Evolutionary conservation across 2,113 vertebrate genomes (phyloP).

Genomic region (Choloepus hoffmanni): DNA sequence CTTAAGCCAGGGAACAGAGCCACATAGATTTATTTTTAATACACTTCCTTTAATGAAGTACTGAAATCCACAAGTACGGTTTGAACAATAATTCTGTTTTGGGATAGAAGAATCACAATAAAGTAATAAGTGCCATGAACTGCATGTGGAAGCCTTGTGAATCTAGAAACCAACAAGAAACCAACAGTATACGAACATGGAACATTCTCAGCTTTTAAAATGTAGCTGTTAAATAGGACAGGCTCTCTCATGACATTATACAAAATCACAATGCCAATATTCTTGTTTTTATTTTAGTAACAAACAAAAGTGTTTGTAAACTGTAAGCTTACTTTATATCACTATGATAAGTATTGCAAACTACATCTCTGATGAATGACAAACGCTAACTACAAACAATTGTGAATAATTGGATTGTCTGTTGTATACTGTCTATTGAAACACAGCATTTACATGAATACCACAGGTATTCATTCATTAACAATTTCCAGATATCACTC

Average conservation of each 20-base stretch:
- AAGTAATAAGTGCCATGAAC: slow-evolving; percentile 24
- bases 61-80: slow-evolving; percentile 76
- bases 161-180: neutral
- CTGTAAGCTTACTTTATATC: neutral
- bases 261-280: slow-evolving; percentile 23
- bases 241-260: neutral
- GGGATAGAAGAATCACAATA: slow-evolving; percentile 66
- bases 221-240: slow-evolving; percentile 27
- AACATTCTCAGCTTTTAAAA: slow-evolving; percentile 58
- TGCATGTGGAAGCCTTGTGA: slow-evolving; percentile 44
- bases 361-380: neutral
- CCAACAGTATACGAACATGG: slow-evolving; percentile 23
- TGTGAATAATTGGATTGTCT: neutral
- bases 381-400: neutral
- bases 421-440: accelerated
- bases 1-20: neutral
- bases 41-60: slow-evolving; percentile 77
- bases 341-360: neutral
- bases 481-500: neutral
- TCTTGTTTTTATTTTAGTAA: neutral
- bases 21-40: slow-evolving; percentile 77
- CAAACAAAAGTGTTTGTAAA: neutral
- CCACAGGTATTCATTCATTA: neutral
- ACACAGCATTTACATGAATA: neutral
- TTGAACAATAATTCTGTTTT: slow-evolving; percentile 60